Evolutionary conservation across 2,113 vertebrate genomes (phyloP), one percentile per base, ranked within the genome.

Genomic region (Rafetus swinhoei): DNA sequence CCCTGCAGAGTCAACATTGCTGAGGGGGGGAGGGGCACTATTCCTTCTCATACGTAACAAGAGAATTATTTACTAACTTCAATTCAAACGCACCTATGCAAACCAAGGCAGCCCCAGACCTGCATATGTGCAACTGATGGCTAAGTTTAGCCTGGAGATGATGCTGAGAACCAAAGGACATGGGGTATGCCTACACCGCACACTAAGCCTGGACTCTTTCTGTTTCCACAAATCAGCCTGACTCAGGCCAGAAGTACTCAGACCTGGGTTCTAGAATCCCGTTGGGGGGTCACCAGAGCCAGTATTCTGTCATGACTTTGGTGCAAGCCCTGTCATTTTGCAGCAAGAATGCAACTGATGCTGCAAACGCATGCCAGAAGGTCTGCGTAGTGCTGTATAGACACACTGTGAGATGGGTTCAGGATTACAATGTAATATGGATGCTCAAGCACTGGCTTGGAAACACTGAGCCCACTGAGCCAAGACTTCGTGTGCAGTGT

Each of bases 111-210:
- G 39, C 27, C 27, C 88, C 19, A 11, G 86, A 76, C 9, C 3
- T 32, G 15, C 69, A 95, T 0, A 76, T 18, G 55, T 60, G 76
- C 7, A 45, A 15, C 4, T 4, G 7, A 1, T 87, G 53, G 27
- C 77, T 22, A 29, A 59, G 87, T 0, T 0, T 5, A 65, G 80
- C 4, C 4, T 0, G 1, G 21, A 59, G 8, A 0, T 29, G 39
- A 22, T 21, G 52, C 60, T 25, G 1, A 1, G 83, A 93, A 79
- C 25, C 56, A 89, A 80, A 84, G 14, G 18, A 24, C 10, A 60
- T 0, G 83, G 60, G 27, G 22, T 24, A 59, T 25, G 22, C 15
- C 60, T 65, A 65, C 5, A 65, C 29, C 32, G 29, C 7, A 32
- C 62, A 32, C 62, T 15, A 65, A 65, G 29, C 62, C 62, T 16